phyloP scores from a whole-genome alignment of 2,113 vertebrate genomes.

The Alexandromys fortis region DNA sequence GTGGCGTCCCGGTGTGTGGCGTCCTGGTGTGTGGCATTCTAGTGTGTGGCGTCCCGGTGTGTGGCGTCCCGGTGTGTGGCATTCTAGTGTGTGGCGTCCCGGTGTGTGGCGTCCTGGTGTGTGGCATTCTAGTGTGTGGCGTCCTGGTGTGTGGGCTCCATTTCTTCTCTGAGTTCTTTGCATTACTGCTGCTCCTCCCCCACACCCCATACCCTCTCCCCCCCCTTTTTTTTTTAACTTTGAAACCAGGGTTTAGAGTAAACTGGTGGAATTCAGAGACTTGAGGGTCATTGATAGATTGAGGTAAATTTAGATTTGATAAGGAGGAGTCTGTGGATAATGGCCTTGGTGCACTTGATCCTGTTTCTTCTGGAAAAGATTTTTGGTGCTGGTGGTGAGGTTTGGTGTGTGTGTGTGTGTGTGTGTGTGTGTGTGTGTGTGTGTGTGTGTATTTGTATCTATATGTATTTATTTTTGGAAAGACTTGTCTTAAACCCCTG shows the following conservation, averaged over 20 bases:
- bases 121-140: not conserved
- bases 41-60: not conserved
- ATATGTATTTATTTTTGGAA: not conserved
- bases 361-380: not conserved
- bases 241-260: not conserved
- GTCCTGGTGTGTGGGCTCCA: not conserved
- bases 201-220: not conserved
- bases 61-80: not conserved
- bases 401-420: not conserved
- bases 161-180: constrained; percentile 51
- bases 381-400: not conserved
- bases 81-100: too few relatives aligned
- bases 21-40: not conserved
- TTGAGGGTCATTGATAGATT: not conserved
- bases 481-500: not conserved
- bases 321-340: not conserved
- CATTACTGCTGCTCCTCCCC: not conserved
- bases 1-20: not conserved
- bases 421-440: not conserved
- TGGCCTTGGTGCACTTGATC: not conserved
- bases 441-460: not conserved
- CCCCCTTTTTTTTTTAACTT: not conserved
- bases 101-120: accelerated
- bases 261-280: not conserved
- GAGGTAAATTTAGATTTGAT: not conserved